Evolutionary conservation across 2,888 invertebrate genomes (phyloP), one percentile per base, ranked within the genome.

Genomic region (Salticus scenicus): DNA sequence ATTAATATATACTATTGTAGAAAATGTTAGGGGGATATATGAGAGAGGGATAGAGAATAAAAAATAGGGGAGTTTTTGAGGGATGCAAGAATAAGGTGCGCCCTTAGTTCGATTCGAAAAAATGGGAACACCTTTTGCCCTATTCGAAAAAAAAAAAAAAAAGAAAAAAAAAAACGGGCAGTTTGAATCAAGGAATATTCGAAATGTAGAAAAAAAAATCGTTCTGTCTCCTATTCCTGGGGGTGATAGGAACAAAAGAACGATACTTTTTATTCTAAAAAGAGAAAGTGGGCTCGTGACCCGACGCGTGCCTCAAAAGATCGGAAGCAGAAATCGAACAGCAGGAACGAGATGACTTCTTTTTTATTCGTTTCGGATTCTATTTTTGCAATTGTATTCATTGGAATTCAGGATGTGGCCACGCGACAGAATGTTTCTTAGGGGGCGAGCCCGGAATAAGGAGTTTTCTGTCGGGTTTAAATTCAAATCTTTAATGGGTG

Each of bases 311-410:
- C 57, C 57, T 57, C 14, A 57, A 57, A 57, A 57, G 57, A 57
- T 57, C 57, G 57, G 57, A 57, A 57, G 57, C 57, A 57, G 57
- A 57, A 57, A 57, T 57, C 57, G 57, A 57, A 57, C 57, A 57
- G 57, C 57, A 57, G 57, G 57, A 24, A 57, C 24, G 20, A 1
- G 24, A 57, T 24, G 57, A 57, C 57, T 57, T 57, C 57, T 57
- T 57, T 57, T 57, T 57, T 57, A 57, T 57, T 24, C 24, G 4
- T 57, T 24, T 57, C 57, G 57, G 24, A 57, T 24, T 57, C 57
- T 57, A 57, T 57, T 57, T 57, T 57, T 57, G 57, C 57, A 24
- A 57, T 57, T 57, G 57, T 57, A 17, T 57, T 57, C 57, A 5
- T 20, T 12, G 57, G 57, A 57, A 57, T 57, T 20, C 57, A 57